Conservation (phyloP, 2,113 vertebrate genomes). For the Colossoma macropomum region DNA sequence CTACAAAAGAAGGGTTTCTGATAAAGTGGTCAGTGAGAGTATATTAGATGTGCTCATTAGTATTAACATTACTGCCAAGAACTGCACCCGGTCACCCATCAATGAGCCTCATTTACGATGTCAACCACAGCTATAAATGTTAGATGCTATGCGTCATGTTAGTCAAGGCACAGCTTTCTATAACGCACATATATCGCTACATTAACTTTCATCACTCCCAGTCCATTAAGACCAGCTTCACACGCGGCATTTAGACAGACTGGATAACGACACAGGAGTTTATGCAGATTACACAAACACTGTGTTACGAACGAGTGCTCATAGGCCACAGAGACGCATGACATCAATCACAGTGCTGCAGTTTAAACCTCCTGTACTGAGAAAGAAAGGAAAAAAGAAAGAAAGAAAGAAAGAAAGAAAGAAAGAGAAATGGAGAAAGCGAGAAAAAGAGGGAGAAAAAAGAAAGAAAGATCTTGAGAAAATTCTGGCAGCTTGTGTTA, state of each 20-base stretch:
- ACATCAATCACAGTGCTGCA: no score
- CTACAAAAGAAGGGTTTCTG: not conserved
- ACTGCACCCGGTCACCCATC: not conserved
- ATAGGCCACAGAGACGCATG: not conserved
- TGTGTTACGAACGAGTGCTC: not conserved
- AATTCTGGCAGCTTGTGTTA: not conserved
- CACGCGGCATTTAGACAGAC: not conserved
- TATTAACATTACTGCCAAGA: not conserved
- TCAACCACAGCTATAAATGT: not conserved
- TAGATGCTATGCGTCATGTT: not conserved
- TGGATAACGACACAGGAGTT: not conserved
- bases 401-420: not conserved
- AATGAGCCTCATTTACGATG: not conserved
- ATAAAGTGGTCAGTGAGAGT: not conserved
- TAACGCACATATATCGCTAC: constrained; percentile 6
- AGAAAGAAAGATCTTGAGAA: not conserved
- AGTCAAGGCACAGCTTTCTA: not conserved
- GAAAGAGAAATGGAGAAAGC: not conserved
- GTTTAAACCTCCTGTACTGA: no score
- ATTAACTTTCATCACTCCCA: constrained; percentile 6
- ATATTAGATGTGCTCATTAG: not conserved
- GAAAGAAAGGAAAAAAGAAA: not conserved
- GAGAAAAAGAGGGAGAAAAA: not conserved
- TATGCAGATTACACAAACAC: not conserved
- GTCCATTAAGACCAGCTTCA: not conserved